phyloP scores from a whole-genome alignment of 2,888 invertebrate genomes.

The Plebejus argus region DNA sequence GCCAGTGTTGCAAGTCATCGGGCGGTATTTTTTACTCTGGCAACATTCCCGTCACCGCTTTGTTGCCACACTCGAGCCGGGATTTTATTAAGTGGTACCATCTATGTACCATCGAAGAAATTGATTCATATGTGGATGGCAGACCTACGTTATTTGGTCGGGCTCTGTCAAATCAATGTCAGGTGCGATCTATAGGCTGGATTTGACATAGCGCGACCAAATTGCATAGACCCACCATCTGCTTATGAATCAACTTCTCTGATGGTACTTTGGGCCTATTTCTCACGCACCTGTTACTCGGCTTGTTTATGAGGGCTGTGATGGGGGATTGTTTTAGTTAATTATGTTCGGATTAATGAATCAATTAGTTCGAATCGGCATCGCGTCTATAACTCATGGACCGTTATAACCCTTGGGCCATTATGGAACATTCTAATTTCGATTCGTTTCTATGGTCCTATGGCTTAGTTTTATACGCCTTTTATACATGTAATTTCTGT shows the following conservation, averaged over 20 bases:
- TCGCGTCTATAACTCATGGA: slow-evolving; percentile 23
- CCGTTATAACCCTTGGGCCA: slow-evolving; percentile 25
- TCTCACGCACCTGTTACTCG: slow-evolving; percentile 73
- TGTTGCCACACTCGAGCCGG: slow-evolving; percentile 65
- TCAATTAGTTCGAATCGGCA: slow-evolving; percentile 23
- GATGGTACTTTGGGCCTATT: slow-evolving; percentile 57
- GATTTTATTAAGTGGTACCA: slow-evolving; percentile 67
- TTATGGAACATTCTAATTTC: slow-evolving; percentile 29
- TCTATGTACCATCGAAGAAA: slow-evolving; percentile 34
- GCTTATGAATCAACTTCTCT: slow-evolving; percentile 39
- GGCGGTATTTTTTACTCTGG: slow-evolving; percentile 60
- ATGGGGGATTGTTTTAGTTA: slow-evolving; percentile 27
- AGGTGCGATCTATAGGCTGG: not conserved
- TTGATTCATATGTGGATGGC: not conserved
- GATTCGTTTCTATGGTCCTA: slow-evolving; percentile 16
- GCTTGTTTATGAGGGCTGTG: slow-evolving; percentile 19
- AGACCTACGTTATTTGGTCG: not conserved
- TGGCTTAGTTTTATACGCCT: slow-evolving; percentile 25
- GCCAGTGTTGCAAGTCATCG: slow-evolving; percentile 74
- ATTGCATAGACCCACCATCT: not conserved
- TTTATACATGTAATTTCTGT: slow-evolving; percentile 23
- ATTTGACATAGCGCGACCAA: not conserved
- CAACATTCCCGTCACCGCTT: slow-evolving; percentile 66
- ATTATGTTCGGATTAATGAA: slow-evolving; percentile 26
- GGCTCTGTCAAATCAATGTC: not conserved